phyloP scores from a whole-genome alignment of 23 tunicate genomes.

The Ciona savignyi region DNA sequence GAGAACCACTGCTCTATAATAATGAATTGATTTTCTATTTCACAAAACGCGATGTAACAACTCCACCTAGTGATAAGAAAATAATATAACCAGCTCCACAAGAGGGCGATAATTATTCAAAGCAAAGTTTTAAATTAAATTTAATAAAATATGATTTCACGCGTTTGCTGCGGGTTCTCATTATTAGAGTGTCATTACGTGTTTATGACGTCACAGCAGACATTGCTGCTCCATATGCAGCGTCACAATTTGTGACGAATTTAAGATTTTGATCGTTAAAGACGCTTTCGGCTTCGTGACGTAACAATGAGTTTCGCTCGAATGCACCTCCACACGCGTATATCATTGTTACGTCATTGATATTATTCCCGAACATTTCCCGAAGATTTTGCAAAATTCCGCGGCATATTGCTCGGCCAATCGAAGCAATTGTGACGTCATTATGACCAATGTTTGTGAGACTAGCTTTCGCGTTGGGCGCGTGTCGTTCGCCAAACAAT shows the following conservation, averaged over 20 bases:
- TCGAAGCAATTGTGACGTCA: constrained; percentile 19
- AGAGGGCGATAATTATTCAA: not conserved
- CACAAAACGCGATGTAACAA: not conserved
- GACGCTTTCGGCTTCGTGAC: constrained; percentile 10
- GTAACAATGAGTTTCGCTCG: constrained; percentile 28
- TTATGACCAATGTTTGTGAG: constrained; percentile 24
- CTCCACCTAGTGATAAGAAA: not conserved
- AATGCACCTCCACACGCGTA: constrained; percentile 74
- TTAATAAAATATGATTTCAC: not conserved
- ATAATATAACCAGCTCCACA: not conserved
- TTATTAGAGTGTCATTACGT: too few species aligned
- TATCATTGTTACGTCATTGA: constrained; percentile 7
- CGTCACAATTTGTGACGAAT: constrained; percentile 34
- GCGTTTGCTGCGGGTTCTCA: too few species aligned
- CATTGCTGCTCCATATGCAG: constrained; percentile 77
- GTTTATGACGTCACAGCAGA: not conserved
- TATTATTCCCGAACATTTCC: constrained; percentile 29
- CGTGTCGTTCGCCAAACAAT: constrained; percentile 77
- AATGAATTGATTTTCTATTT: not conserved
- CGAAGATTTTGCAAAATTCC: constrained; percentile 62
- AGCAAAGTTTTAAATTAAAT: not conserved
- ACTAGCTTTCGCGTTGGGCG: constrained; percentile 32
- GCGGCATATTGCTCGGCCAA: constrained; percentile 37
- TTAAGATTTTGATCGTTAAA: constrained; percentile 24
- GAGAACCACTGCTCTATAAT: too few species aligned